phyloP scores from a whole-genome alignment of 2,797 vertebrate genomes.

The Pristis pectinata region DNA sequence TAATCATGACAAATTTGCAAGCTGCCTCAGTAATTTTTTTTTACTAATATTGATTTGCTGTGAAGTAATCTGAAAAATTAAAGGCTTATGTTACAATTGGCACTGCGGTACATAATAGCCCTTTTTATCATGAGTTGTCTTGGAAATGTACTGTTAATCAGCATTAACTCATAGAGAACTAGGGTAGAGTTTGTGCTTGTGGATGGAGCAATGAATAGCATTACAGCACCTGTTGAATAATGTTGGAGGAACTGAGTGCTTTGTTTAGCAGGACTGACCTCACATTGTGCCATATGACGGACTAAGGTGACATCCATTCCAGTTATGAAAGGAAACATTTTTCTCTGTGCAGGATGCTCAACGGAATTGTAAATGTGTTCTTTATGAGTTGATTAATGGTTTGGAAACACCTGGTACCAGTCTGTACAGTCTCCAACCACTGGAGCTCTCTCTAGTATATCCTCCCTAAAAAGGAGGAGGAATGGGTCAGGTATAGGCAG shows the following conservation, averaged over 20 bases:
- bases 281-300: background rate
- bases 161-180: background rate
- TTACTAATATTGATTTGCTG: background rate
- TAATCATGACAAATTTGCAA: slow-evolving; percentile 13
- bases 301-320: background rate
- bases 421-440: background rate
- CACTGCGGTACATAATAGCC: background rate
- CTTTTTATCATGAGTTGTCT: background rate
- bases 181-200: background rate
- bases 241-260: background rate
- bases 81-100: background rate
- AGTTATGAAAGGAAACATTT: background rate
- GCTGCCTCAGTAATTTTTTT: background rate
- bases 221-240: background rate
- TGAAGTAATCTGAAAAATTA: background rate
- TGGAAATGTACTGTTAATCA: background rate
- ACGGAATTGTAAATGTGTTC: background rate
- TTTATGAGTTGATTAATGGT: background rate
- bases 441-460: too few species aligned
- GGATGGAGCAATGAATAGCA: too few species aligned
- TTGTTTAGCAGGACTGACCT: background rate
- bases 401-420: background rate
- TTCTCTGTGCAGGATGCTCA: background rate
- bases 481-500: too few species aligned
- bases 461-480: too few species aligned